phyloP scores from a whole-genome alignment of 2,888 invertebrate genomes.

The Thecophora atra region DNA sequence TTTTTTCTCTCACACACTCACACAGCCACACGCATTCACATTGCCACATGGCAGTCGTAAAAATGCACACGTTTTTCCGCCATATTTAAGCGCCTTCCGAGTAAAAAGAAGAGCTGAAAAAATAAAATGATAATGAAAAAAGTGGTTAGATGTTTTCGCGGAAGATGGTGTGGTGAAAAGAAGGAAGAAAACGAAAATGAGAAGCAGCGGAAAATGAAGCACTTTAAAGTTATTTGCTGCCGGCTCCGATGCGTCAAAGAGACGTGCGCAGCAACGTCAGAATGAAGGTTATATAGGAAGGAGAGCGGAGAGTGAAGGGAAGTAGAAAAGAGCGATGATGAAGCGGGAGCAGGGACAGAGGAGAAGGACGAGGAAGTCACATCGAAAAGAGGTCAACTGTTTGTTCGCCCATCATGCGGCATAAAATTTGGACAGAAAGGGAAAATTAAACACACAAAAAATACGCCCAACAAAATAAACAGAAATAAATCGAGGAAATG shows the following conservation, averaged over 20 bases:
- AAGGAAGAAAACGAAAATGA: background rate
- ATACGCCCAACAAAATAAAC: background rate
- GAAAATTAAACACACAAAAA: background rate
- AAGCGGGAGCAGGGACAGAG: background rate
- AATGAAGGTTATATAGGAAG: slow-evolving; percentile 2
- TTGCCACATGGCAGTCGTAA: background rate
- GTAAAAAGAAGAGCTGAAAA: background rate
- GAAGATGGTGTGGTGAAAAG: background rate
- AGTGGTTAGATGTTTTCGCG: no score
- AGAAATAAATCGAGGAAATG: background rate
- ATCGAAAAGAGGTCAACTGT: slow-evolving; percentile 13
- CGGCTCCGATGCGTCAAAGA: background rate
- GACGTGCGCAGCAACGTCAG: background rate
- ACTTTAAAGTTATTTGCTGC: slow-evolving; percentile 24
- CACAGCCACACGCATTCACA: slow-evolving; percentile 2
- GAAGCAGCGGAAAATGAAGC: slow-evolving; percentile 25
- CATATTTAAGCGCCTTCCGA: slow-evolving; percentile 1
- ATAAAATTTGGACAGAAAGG: slow-evolving; percentile 19
- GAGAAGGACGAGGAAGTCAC: background rate
- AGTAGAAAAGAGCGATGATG: background rate
- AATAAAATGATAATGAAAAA: background rate
- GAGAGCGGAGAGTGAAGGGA: background rate
- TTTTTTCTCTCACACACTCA: background rate
- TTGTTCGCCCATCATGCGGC: slow-evolving; percentile 30
- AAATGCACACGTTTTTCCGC: slow-evolving; percentile 12